Percentiles rank a stretch among this genome's conserved stretches.
Conservation (phyloP, 2,888 invertebrate species). For the Beris chalybata region DNA sequence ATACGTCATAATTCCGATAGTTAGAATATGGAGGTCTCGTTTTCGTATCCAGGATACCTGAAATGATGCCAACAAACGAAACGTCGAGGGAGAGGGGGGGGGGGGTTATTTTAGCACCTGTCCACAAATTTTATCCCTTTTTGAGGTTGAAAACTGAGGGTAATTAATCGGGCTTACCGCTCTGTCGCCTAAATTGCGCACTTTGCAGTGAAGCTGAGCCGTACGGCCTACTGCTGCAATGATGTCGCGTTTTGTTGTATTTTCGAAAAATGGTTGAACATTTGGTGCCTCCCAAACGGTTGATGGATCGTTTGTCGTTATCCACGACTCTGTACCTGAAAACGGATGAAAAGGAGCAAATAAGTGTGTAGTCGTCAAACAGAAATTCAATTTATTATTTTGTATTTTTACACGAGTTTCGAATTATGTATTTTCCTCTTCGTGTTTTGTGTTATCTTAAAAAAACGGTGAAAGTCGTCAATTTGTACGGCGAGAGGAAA, state of each 20-base stretch:
- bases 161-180: slow-evolving; percentile 64
- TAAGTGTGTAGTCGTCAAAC: too few relatives aligned
- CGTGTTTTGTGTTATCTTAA: too few relatives aligned
- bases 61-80: slow-evolving; percentile 1
- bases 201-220: slow-evolving; percentile 80
- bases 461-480: too few relatives aligned
- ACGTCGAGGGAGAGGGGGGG: too few relatives aligned
- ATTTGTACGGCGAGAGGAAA: too few relatives aligned
- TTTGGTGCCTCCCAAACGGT: slow-evolving; percentile 56
- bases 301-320: slow-evolving; percentile 38
- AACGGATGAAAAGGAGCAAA: not conserved
- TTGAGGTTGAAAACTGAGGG: too few relatives aligned
- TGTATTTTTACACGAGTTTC: too few relatives aligned
- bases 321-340: slow-evolving; percentile 36
- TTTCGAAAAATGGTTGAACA: slow-evolving; percentile 83
- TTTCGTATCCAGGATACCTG: slow-evolving; percentile 86
- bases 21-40: slow-evolving; percentile 76
- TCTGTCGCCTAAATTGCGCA: slow-evolving; percentile 80
- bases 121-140: too few relatives aligned
- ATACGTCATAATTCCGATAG: slow-evolving; percentile 72
- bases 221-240: slow-evolving; percentile 84
- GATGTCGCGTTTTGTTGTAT: slow-evolving; percentile 77
- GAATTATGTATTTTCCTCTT: too few relatives aligned
- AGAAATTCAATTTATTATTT: too few relatives aligned
- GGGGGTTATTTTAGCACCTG: too few relatives aligned